Evolutionary conservation across 2,888 invertebrate genomes (phyloP).

Genomic region (Chrysopilus asiliformis): DNA sequence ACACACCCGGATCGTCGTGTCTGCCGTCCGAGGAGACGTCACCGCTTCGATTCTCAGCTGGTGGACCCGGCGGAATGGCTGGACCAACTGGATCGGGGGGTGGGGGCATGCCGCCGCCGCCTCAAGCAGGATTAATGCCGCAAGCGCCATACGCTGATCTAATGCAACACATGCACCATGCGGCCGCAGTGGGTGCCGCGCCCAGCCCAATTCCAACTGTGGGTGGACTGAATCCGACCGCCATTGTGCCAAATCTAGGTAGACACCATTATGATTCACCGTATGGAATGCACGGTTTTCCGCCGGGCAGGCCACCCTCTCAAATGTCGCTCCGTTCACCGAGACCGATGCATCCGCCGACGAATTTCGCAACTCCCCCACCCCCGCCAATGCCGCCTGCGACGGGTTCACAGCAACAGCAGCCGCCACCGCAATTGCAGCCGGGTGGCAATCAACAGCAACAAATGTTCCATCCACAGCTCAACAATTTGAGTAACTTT

Average conservation of each 20-base stretch:
- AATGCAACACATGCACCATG: conserved; percentile 15
- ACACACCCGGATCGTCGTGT: conserved; percentile 16
- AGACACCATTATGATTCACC: conserved; percentile 12
- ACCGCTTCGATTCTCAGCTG: conserved; percentile 28
- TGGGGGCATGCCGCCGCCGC: conserved; percentile 12
- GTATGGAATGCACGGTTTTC: conserved; percentile 10
- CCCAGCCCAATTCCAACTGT: conserved; percentile 13
- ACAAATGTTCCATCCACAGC: conserved; percentile 10
- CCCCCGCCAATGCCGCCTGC: too few relatives aligned
- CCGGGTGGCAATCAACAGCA: conserved; percentile 6
- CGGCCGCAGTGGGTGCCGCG: too few relatives aligned
- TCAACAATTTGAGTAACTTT: conserved; percentile 13
- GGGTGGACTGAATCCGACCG: conserved; percentile 7
- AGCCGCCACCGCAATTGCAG: conserved; percentile 9
- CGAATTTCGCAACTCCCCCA: conserved; percentile 7
- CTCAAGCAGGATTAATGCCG: conserved; percentile 12
- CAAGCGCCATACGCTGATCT: conserved; percentile 16
- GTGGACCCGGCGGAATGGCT: too few relatives aligned
- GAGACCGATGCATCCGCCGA: conserved; percentile 10
- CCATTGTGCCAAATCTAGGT: conserved; percentile 12
- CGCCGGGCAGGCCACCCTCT: conserved; percentile 6
- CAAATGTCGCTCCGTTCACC: conserved; percentile 10
- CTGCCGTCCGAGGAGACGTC: conserved; percentile 22
- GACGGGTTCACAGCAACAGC: conserved; percentile 12
- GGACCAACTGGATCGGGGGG: conserved; percentile 11